Evolutionary conservation across 2,797 vertebrate genomes (phyloP).

Genomic region (Falco berigora): DNA sequence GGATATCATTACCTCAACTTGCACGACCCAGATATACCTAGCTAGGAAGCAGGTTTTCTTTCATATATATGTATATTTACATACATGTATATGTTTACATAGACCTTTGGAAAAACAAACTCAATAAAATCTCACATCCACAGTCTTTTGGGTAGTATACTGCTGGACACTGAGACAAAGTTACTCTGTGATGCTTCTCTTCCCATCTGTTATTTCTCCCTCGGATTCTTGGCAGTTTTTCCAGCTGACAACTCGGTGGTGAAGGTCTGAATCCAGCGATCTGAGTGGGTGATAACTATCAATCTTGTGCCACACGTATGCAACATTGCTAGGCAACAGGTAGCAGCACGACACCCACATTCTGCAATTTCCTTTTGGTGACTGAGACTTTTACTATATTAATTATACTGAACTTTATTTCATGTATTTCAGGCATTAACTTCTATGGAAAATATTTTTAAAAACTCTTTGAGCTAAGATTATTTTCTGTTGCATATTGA

Average conservation of each 20-base stretch:
- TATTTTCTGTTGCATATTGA: conserved; percentile 17
- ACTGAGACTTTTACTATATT: conserved; percentile 68
- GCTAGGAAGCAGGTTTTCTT: background rate
- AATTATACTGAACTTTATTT: conserved; percentile 65
- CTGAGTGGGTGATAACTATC: conserved; percentile 72
- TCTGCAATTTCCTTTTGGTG: conserved; percentile 66
- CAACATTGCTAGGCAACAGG: conserved; percentile 70
- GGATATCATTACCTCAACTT: conserved; percentile 52
- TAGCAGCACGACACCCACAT: conserved; percentile 60
- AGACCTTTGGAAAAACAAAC: background rate
- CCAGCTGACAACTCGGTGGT: background rate
- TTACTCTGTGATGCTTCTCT: background rate
- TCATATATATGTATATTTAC: background rate
- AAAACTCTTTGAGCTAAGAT: conserved; percentile 18
- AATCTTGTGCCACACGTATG: conserved; percentile 63
- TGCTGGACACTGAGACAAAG: background rate
- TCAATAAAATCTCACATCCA: background rate
- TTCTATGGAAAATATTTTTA: conserved; percentile 27
- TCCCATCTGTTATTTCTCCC: conserved; percentile 24
- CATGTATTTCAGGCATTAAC: conserved; percentile 24
- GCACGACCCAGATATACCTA: conserved; percentile 12
- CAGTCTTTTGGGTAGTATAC: background rate
- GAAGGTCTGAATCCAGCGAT: conserved; percentile 65
- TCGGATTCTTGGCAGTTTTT: conserved; percentile 21
- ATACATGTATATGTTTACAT: background rate